These are phyloP conservation scores for Pseudochromis fuscus DNA, from an alignment of 2,797 vertebrate species.

Conservation along the genomic window DNA sequence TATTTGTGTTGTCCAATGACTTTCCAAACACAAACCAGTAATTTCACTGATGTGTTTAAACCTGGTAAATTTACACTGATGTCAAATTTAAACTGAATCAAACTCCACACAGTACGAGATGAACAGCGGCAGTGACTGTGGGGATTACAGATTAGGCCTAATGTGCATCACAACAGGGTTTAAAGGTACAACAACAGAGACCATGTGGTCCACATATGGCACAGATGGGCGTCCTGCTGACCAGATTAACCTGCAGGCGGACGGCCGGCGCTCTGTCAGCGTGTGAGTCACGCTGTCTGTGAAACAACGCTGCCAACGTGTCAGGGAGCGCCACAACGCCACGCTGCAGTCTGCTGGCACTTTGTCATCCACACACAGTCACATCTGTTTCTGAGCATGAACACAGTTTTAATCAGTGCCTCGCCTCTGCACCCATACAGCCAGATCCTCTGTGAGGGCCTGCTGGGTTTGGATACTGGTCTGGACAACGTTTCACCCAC, in stretches of 20 bases:
- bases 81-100: too few species aligned
- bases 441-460: background rate
- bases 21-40: background rate
- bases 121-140: conserved; percentile 1
- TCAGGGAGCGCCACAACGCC: conserved; percentile 21
- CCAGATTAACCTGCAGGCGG: conserved; percentile 64
- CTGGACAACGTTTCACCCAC: background rate
- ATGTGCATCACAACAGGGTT: conserved; percentile 47
- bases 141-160: conserved; percentile 64
- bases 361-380: background rate
- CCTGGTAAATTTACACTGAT: background rate
- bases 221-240: conserved; percentile 56
- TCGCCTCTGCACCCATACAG: background rate
- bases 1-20: too few species aligned
- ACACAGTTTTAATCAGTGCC: background rate
- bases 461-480: background rate
- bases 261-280: conserved; percentile 5
- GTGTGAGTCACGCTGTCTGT: conserved; percentile 9
- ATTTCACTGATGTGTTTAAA: background rate
- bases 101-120: conserved; percentile 5
- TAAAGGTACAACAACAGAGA: conserved; percentile 52
- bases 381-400: background rate
- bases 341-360: background rate
- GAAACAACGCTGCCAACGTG: conserved; percentile 10
- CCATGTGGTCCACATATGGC: conserved; percentile 74